Conservation (phyloP, 2,888 invertebrate genomes). For the Serripes groenlandicus region DNA sequence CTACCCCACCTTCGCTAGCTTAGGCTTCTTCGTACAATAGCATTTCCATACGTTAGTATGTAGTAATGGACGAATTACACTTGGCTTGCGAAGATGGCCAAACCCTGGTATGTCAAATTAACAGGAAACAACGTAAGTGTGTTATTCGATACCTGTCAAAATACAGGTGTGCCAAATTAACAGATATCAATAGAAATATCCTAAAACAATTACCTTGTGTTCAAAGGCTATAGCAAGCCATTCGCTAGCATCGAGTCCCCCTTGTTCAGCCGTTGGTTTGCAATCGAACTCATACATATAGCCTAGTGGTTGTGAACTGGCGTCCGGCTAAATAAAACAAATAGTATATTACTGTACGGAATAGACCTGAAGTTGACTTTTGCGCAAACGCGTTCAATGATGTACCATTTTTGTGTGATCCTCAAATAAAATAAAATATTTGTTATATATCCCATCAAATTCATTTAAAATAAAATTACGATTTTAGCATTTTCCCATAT, state of each 20-base stretch:
- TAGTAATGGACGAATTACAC: neutral
- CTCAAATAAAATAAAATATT: too few species aligned
- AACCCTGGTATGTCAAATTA: neutral
- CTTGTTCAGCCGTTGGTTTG: neutral
- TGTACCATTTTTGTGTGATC: too few species aligned
- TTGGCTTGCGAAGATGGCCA: neutral
- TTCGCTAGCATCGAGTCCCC: neutral
- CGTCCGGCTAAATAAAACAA: neutral
- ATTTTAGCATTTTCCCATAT: too few species aligned
- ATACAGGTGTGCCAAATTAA: neutral
- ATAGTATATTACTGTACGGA: neutral
- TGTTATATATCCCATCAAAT: too few species aligned
- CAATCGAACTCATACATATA: slow-evolving; percentile 21
- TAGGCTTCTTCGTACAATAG: too few species aligned
- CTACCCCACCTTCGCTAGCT: too few species aligned
- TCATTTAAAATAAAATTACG: too few species aligned
- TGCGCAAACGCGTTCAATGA: too few species aligned
- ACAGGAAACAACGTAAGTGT: neutral
- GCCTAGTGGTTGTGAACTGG: neutral
- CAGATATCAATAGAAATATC: neutral
- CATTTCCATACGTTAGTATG: too few species aligned
- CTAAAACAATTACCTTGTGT: neutral
- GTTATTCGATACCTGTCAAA: neutral
- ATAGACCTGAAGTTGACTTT: too few species aligned
- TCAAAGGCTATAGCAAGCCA: slow-evolving; percentile 8